Evolutionary conservation across 2,797 vertebrate species (phyloP), one percentile per base, ranked within the genome.

Genomic region (Gallinago stenura): DNA sequence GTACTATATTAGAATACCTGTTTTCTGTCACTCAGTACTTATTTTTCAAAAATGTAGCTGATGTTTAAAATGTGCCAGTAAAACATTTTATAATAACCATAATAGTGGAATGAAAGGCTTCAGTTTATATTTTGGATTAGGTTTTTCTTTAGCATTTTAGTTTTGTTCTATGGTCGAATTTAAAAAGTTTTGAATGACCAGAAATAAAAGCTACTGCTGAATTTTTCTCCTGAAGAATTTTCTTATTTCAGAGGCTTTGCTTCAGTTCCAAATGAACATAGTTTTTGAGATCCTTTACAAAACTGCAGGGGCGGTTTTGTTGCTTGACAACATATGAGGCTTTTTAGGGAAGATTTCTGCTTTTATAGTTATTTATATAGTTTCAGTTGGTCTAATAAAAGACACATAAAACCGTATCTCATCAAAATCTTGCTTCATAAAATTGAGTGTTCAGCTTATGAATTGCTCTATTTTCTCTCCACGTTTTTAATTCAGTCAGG

Each of bases 371-470:
- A 85, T 37, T 94, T 96, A 89, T 92, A 57, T 89, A 57, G 93
- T 77, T 96, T 94, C 60, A 45, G 45, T 93, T 96, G 70, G 78
- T 87, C 87, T 94, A 92, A 85, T 94, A 94, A 96, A 97, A 93
- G 70, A 82, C 73, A 75, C 35, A 92, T 89, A 93, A 92, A 96
- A 56, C 68, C 13, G 1, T 95, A 96, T 93, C 93, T 96, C 48
- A 1, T 82, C 70, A 92, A 83, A 95, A 92, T 82, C 83, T 86
- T 68, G 68, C 71, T 92, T 83, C 68, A 64, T 95, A 76, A 95
- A 89, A 87, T 31, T 48, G 71, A 87, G 73, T 73, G 37, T 83
- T 95, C 90, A 48, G 78, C 50, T 78, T 87, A 48, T 53, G 28
- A 30, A 20, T 39, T 43, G 70, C 51, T 95, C 30, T 78, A 1